These are phyloP conservation scores for Paramormyrops hopkinsi DNA, from an alignment of 2,797 vertebrate species.

Conservation along the genomic window DNA sequence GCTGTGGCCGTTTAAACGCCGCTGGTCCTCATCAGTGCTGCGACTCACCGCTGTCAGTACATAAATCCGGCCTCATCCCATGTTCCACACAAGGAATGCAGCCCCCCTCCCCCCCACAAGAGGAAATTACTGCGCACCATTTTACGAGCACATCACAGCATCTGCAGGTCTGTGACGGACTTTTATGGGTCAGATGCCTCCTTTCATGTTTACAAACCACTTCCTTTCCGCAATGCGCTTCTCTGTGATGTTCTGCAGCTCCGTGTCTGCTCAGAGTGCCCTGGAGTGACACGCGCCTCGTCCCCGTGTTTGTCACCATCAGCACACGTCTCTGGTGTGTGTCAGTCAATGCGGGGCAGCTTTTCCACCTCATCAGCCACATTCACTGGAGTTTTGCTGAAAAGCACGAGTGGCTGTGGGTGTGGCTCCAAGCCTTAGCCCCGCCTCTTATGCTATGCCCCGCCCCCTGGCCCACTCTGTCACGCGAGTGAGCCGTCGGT, in stretches of 20 bases:
- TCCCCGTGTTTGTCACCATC: neutral
- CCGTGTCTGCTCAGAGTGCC: neutral
- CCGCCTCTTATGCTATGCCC: slow-evolving; percentile 39
- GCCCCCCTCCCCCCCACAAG: neutral
- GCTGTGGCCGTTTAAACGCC: neutral
- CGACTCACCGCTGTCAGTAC: neutral
- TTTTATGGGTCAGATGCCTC: neutral
- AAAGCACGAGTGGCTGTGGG: neutral
- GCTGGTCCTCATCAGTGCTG: neutral
- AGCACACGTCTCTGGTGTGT: neutral
- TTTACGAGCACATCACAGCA: neutral
- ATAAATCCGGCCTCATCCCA: neutral
- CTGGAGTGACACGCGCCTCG: neutral
- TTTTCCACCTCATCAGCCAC: neutral
- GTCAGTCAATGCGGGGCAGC: neutral
- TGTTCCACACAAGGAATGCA: neutral
- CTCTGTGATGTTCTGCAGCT: neutral
- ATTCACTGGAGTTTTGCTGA: neutral
- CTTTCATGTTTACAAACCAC: neutral
- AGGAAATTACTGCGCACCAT: neutral
- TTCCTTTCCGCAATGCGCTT: neutral
- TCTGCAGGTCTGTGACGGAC: neutral
- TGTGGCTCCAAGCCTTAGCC: slow-evolving; percentile 54
- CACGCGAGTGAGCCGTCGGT: slow-evolving; percentile 78
- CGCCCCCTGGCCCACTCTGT: slow-evolving; percentile 58